Evolutionary conservation across 2,797 vertebrate genomes (phyloP).

Genomic region (Sitta carolinensis): DNA sequence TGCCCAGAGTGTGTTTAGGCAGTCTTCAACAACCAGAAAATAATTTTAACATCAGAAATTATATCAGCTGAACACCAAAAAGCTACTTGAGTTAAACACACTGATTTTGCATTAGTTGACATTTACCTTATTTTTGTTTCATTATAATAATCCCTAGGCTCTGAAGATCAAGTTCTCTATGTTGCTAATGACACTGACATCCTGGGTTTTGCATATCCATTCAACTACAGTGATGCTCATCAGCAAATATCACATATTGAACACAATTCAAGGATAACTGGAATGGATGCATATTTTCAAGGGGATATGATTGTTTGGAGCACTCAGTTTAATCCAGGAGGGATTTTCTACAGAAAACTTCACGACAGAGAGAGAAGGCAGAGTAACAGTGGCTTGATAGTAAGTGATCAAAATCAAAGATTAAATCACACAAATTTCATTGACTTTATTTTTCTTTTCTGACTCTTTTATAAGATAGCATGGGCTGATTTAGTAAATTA

Average conservation of each 20-base stretch:
- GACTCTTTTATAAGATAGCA: neutral
- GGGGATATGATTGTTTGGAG: slow-evolving; percentile 98
- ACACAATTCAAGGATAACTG: slow-evolving; percentile 97
- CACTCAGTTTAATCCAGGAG: slow-evolving; percentile 97
- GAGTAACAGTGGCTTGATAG: slow-evolving; percentile 90
- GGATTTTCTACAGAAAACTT: slow-evolving; percentile 95
- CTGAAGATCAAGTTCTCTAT: slow-evolving; percentile 98
- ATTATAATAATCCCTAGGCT: slow-evolving; percentile 87
- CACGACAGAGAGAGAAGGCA: slow-evolving; percentile 88
- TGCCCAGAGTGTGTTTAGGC: neutral
- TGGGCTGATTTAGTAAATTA: neutral
- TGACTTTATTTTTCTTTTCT: neutral
- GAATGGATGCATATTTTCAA: slow-evolving; percentile 95
- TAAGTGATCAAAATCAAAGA: slow-evolving; percentile 80
- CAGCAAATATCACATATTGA: slow-evolving; percentile 95
- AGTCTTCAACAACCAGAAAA: neutral
- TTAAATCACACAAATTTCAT: neutral
- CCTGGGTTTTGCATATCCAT: slow-evolving; percentile 98
- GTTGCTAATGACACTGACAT: slow-evolving; percentile 99
- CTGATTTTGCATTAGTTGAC: slow-evolving; percentile 70
- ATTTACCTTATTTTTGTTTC: slow-evolving; percentile 81
- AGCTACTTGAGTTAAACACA: slow-evolving; percentile 51
- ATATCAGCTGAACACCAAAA: neutral
- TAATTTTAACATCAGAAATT: neutral
- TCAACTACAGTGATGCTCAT: slow-evolving; percentile 95